phyloP scores from a whole-genome alignment of 2,888 invertebrate species.

The Leptarthrus brevirostris region DNA sequence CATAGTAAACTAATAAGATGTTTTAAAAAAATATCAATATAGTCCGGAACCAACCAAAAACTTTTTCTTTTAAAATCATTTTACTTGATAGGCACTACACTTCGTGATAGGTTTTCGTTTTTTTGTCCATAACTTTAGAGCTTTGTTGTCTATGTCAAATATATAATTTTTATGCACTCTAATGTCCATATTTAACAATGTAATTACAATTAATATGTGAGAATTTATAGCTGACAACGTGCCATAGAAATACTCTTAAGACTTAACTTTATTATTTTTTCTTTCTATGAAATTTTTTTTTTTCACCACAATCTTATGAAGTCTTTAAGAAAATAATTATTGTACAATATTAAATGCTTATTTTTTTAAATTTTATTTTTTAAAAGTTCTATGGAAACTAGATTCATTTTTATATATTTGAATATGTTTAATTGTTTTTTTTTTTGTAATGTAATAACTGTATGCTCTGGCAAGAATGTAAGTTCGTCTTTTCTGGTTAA shows the following conservation, averaged over 20 bases:
- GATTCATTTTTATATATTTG: constrained; percentile 4
- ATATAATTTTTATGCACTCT: constrained; percentile 25
- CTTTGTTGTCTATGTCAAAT: constrained; percentile 12
- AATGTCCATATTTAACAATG: constrained; percentile 34
- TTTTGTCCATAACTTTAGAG: constrained; percentile 11
- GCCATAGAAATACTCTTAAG: constrained; percentile 41
- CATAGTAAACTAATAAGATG: not conserved
- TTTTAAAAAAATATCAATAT: constrained; percentile 4
- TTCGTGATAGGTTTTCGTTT: constrained; percentile 32
- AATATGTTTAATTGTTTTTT: constrained; percentile 35
- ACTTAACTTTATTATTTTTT: constrained; percentile 16
- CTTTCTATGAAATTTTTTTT: constrained; percentile 13
- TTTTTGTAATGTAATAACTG: constrained; percentile 4
- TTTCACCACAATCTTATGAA: constrained; percentile 30
- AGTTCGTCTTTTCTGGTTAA: constrained; percentile 19
- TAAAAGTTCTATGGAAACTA: constrained; percentile 41
- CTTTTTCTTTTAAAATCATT: not conserved
- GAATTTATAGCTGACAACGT: constrained; percentile 46
- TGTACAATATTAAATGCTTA: constrained; percentile 29
- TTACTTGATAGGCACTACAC: constrained; percentile 41
- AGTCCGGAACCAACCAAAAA: constrained; percentile 11
- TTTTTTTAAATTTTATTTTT: constrained; percentile 23
- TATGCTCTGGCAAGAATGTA: constrained; percentile 24
- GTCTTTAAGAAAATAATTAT: constrained; percentile 42
- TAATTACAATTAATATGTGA: constrained; percentile 38